phyloP scores from a whole-genome alignment of 1,140 invertebrate genomes.

The Solenopsis invicta region DNA sequence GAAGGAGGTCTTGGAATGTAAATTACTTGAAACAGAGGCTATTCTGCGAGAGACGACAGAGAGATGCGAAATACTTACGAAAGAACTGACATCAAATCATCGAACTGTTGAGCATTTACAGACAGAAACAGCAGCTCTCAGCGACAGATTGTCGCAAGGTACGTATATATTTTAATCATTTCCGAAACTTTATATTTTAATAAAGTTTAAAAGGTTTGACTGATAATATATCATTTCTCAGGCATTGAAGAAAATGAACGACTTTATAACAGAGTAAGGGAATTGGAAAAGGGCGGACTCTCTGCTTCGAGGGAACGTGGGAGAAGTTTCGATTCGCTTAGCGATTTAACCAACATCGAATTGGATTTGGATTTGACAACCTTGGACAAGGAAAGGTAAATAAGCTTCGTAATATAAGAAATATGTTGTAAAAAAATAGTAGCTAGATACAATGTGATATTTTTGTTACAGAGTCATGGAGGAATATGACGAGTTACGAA shows the following conservation, averaged over 20 bases:
- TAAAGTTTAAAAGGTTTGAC: not conserved
- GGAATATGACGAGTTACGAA: constrained; percentile 92
- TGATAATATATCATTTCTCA: constrained; percentile 36
- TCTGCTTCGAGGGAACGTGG: constrained; percentile 87
- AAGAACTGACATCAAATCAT: constrained; percentile 89
- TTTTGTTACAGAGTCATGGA: constrained; percentile 89
- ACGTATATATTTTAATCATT: not conserved
- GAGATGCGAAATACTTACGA: constrained; percentile 89
- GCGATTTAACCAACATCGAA: constrained; percentile 93
- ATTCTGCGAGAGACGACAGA: constrained; percentile 89
- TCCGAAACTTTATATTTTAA: constrained; percentile 18
- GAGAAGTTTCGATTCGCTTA: constrained; percentile 92
- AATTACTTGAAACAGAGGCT: constrained; percentile 88
- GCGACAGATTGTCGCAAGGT: constrained; percentile 88
- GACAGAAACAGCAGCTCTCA: constrained; percentile 83
- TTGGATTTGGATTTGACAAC: constrained; percentile 91
- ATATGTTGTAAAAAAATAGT: not conserved
- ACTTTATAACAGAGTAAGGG: constrained; percentile 90
- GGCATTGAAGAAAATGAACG: constrained; percentile 92
- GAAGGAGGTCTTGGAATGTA: constrained; percentile 90
- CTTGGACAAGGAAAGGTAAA: constrained; percentile 90
- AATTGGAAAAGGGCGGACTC: constrained; percentile 88
- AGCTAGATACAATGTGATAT: not conserved
- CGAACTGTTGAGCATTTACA: constrained; percentile 84
- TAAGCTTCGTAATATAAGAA: not conserved